phyloP scores from a whole-genome alignment of 2,113 vertebrate species.

The Gymnogyps californianus region DNA sequence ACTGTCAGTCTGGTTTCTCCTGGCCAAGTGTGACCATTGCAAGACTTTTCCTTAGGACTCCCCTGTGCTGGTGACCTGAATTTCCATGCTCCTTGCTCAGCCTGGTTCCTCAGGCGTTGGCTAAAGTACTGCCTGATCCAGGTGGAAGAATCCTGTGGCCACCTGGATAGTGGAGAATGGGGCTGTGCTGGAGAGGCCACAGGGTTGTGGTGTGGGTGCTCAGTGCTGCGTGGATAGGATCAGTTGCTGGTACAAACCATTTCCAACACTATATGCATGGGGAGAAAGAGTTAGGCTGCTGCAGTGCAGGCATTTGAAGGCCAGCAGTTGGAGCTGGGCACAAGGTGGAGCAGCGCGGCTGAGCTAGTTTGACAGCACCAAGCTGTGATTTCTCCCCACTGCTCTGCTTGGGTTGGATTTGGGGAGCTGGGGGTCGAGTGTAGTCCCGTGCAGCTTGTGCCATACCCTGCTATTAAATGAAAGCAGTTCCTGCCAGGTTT shows the following conservation, averaged over 20 bases:
- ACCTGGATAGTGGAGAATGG: background rate
- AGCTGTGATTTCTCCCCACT: background rate
- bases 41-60: background rate
- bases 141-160: background rate
- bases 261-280: accelerated
- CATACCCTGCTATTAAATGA: background rate
- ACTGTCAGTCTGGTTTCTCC: background rate
- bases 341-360: background rate
- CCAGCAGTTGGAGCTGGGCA: background rate
- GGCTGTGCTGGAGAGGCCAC: background rate
- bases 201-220: background rate
- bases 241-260: background rate
- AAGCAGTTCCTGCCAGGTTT: background rate
- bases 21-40: background rate
- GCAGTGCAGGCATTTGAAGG: background rate
- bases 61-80: background rate
- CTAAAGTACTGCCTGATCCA: background rate
- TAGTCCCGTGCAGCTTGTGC: background rate
- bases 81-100: background rate
- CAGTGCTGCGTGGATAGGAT: accelerated
- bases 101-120: background rate
- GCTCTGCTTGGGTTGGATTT: background rate
- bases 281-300: background rate
- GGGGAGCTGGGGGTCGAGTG: accelerated
- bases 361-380: background rate